Evolutionary conservation across 2,113 vertebrate species (phyloP), one percentile per base, ranked within the genome.

Genomic region (Oreochromis spilurus): DNA sequence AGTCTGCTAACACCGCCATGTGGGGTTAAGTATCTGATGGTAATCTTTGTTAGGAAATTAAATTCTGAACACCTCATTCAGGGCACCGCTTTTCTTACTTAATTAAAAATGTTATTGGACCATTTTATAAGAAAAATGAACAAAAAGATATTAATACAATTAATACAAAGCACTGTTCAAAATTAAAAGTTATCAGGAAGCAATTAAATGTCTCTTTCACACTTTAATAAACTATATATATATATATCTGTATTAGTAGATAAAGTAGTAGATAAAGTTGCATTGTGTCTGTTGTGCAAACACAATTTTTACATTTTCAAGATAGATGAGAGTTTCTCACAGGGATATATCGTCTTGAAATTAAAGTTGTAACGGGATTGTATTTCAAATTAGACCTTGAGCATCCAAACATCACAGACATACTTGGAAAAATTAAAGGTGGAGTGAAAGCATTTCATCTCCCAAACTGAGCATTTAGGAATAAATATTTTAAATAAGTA

Each of bases 281-380:
- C 2, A 67, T n/a, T 8, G 12, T 21, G 17, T 65, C 17, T 4
- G 34, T 38, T 65, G 38, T 72, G 38, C 40, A 72, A 72, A 48
- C 9, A 67, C 62, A 48, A 17, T 7, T 45, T 72, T 50, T 29
- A 48, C 9, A 50, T 29, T 45, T 75, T 75, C 17, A 50, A 11
- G 70, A 48, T 13, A 19, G 43, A 19, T 50, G 14, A 50, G 0
- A 50, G 24, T 50, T 75, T 75, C 21, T 75, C 21, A 3, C 13
- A 0, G 21, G 8, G 9, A 48, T 48, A 1, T 29, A 72, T 26
- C 5, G 0, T 48, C 24, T 26, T 72, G 0, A 0, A 72, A 45
- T 72, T 2, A 45, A 72, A 72, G 67, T 17, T 26, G 13, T 26
- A 45, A 45, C 0, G 0, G n/a, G 38, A 43, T 43, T 70, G n/a